phyloP scores from a whole-genome alignment of 2,888 invertebrate species.

The Monochamus alternatus region DNA sequence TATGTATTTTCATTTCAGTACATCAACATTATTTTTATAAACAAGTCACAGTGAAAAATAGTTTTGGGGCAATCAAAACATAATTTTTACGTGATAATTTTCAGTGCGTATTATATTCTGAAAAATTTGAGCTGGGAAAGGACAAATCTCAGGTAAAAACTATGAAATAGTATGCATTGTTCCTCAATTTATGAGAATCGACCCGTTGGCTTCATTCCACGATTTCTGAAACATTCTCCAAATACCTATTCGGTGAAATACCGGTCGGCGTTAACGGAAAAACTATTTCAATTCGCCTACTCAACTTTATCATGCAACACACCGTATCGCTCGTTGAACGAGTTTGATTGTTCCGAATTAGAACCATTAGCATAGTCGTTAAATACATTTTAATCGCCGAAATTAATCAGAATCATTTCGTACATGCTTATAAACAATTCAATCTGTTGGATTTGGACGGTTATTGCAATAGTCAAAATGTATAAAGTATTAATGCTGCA shows the following conservation, averaged over 20 bases:
- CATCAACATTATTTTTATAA: too few species aligned
- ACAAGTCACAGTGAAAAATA: too few species aligned
- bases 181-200: background rate
- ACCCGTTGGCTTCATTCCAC: background rate
- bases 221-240: background rate
- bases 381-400: background rate
- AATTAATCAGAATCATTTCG: too few species aligned
- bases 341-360: background rate
- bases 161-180: background rate
- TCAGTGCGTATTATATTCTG: too few species aligned
- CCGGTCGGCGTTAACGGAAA: background rate
- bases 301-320: background rate
- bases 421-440: background rate
- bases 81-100: too few species aligned
- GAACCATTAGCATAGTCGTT: background rate
- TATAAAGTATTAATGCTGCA: too few species aligned
- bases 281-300: background rate
- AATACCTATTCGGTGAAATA: background rate
- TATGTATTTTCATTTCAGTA: too few species aligned
- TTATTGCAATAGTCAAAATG: too few species aligned
- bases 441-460: too few species aligned
- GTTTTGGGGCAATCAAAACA: too few species aligned
- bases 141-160: too few species aligned
- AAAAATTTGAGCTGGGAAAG: too few species aligned
- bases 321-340: background rate